Evolutionary conservation across 2,113 vertebrate species (phyloP).

Genomic region (Pandion haliaetus): DNA sequence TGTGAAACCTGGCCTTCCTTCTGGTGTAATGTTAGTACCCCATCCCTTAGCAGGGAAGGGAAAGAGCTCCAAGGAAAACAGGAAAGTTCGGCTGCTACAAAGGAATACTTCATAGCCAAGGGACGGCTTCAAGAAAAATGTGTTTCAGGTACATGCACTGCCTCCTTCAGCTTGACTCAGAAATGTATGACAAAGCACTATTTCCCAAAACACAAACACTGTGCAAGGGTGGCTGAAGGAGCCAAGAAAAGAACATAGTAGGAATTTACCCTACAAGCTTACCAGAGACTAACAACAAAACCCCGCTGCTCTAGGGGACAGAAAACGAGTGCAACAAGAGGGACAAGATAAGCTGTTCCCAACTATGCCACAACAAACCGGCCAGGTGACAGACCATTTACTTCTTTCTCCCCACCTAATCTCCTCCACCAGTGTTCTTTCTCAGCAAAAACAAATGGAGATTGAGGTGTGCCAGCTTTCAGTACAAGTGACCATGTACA

Average conservation of each 20-base stretch:
- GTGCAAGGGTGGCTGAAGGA: background rate
- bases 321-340: background rate
- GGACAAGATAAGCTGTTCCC: slow-evolving; percentile 35
- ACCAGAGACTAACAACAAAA: background rate
- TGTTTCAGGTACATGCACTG: background rate
- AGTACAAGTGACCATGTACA: background rate
- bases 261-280: background rate
- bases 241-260: background rate
- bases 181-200: background rate
- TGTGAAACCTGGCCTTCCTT: slow-evolving; percentile 20
- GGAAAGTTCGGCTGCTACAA: slow-evolving; percentile 34
- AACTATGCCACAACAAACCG: background rate
- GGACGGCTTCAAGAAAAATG: background rate
- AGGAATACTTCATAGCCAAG: slow-evolving; percentile 16
- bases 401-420: background rate
- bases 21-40: background rate
- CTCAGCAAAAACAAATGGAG: slow-evolving; percentile 18
- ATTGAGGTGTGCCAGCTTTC: slow-evolving; percentile 13
- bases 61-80: background rate
- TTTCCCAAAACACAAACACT: background rate
- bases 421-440: background rate
- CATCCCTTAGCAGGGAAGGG: background rate
- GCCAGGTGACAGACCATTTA: background rate
- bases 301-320: background rate
- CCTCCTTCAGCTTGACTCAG: background rate